These are phyloP conservation scores for Phengaris arion DNA, from an alignment of 2,888 invertebrate species.

Conservation along the genomic window DNA sequence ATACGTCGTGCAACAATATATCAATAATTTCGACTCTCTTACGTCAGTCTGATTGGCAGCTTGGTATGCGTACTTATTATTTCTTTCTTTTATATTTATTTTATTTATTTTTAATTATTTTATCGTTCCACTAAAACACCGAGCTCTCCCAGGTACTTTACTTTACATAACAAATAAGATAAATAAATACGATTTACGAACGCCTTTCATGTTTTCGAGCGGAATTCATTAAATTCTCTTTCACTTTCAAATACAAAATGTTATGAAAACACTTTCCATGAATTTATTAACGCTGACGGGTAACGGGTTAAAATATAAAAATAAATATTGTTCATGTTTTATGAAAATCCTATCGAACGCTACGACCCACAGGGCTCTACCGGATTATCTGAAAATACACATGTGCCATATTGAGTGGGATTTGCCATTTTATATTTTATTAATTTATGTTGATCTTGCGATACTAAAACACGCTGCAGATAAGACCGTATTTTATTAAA, in stretches of 20 bases:
- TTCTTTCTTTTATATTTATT: no score
- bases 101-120: no score
- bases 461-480: no score
- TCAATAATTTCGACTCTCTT: no score
- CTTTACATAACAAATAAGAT: neutral
- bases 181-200: neutral
- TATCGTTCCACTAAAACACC: no score
- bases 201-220: conserved; percentile 21
- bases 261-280: conserved; percentile 23
- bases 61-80: no score
- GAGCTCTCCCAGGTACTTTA: no score
- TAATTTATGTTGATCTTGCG: no score
- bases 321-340: neutral
- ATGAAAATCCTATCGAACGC: neutral
- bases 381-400: neutral
- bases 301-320: neutral
- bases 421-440: neutral
- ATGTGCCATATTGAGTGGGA: neutral
- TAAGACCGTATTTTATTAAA: no score
- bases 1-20: no score
- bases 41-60: no score
- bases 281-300: conserved; percentile 27
- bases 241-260: conserved; percentile 25
- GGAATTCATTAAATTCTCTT: conserved; percentile 27
- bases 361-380: neutral